Evolutionary conservation across 2,797 vertebrate species (phyloP), one percentile per base, ranked within the genome.

Genomic region (Benthosema pterotum): DNA sequence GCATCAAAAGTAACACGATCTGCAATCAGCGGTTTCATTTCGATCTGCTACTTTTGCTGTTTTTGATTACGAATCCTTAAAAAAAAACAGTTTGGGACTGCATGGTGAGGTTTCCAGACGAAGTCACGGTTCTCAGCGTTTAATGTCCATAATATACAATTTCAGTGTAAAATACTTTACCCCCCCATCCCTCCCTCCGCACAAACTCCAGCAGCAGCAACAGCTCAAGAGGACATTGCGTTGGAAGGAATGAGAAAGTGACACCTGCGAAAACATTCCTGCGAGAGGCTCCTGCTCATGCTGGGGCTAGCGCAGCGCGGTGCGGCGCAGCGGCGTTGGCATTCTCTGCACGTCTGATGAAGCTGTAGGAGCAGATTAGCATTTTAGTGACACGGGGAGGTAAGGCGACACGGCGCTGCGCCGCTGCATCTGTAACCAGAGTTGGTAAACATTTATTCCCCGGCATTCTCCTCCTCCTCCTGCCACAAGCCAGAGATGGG

Each of bases 231-330:
- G 85, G 69, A 74, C 83, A 71, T 38, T 66, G 78, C 83, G 70
- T 38, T 66, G 78, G 76, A 82, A 86, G 76, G 82, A 84, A 87
- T 88, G 88, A 79, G 75, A 86, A 89, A 88, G 89, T 73, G 90
- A 90, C 88, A 91, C 88, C 87, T 83, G 78, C 81, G 86, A 89
- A 92, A 92, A 89, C 88, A 89, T 87, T 88, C 86, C 82, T n/a
- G 75, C 14, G 3, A 63, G 71, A 78, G 83, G 77, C 72, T 69
- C 80, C 77, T 63, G 77, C 78, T 90, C 83, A 84, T 74, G 86
- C 87, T 85, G 73, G 75, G 75, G 69, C 79, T 63, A 80, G 77
- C 66, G n/a, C n/a, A n/a, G n/a, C n/a, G n/a, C n/a, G n/a, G n/a
- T n/a, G n/a, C n/a, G n/a, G n/a, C n/a, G n/a, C n/a, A n/a, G n/a